Evolutionary conservation across 2,797 vertebrate genomes (phyloP).

Genomic region (Stomatorhinus walkeri): DNA sequence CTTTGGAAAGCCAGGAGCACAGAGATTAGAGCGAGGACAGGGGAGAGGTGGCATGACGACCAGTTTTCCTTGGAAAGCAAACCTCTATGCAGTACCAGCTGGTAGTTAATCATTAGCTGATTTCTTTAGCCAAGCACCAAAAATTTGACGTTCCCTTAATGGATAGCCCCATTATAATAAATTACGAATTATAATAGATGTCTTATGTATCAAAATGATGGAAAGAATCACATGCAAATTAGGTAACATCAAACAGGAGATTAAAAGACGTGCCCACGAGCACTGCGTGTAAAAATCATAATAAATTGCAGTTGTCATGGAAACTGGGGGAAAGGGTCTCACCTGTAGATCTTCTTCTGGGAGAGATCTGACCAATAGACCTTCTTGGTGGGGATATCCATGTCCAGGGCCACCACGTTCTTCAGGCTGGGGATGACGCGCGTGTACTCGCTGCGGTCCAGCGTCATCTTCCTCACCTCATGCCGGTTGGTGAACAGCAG

Average conservation of each 20-base stretch:
- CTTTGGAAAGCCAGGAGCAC: slow-evolving; percentile 45
- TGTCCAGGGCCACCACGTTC: slow-evolving; percentile 71
- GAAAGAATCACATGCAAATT: not conserved
- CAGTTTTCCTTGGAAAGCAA: not conserved
- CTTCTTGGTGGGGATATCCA: slow-evolving; percentile 64
- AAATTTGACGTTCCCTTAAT: not conserved
- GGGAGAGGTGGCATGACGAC: not conserved
- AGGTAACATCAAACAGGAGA: not conserved
- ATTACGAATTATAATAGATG: not conserved
- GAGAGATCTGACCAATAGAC: slow-evolving; percentile 80
- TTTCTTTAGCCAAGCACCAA: not conserved
- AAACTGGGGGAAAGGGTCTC: slow-evolving; percentile 9
- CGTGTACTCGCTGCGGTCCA: slow-evolving; percentile 68
- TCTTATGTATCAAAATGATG: not conserved
- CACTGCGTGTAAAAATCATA: not conserved
- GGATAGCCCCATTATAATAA: not conserved
- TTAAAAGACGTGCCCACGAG: not conserved
- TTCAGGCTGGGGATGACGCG: slow-evolving; percentile 65
- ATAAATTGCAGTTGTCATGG: not conserved
- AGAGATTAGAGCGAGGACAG: not conserved
- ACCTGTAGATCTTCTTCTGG: slow-evolving; percentile 82
- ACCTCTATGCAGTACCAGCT: not conserved
- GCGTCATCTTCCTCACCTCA: slow-evolving; percentile 71
- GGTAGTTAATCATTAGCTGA: not conserved
- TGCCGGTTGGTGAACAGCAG: slow-evolving; percentile 78